Evolutionary conservation across 2,113 vertebrate species (phyloP).

Genomic region (Perca schrenkii): DNA sequence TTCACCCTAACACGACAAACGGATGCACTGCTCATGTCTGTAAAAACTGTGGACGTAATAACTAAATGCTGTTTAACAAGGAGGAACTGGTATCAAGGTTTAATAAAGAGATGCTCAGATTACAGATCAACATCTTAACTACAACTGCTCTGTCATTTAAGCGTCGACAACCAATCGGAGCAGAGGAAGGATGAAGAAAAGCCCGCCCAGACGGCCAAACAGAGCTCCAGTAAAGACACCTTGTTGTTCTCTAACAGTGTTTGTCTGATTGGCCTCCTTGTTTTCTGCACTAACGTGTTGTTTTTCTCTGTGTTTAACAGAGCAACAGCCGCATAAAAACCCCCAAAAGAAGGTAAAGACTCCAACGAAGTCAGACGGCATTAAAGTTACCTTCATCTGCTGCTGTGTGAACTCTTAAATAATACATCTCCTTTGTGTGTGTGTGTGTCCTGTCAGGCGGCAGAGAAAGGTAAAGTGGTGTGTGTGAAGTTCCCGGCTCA

Average conservation of each 20-base stretch:
- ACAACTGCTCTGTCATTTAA: not conserved
- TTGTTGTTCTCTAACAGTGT: not conserved
- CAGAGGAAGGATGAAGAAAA: constrained; percentile 12
- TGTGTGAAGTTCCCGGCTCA: constrained; percentile 75
- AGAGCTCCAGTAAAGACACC: constrained; percentile 28
- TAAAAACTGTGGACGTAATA: not conserved
- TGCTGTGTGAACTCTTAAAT: not conserved
- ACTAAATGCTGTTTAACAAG: no score
- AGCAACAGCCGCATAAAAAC: not conserved
- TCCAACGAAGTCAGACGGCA: rapidly evolving
- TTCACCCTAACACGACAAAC: not conserved
- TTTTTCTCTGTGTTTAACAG: constrained; percentile 26
- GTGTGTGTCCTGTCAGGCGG: not conserved
- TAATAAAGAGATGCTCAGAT: no score
- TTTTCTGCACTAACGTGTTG: not conserved
- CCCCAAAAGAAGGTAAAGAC: constrained; percentile 55
- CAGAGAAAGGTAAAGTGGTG: constrained; percentile 71
- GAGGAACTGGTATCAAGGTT: no score
- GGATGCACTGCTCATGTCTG: no score
- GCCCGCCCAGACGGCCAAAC: not conserved
- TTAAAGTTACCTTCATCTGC: rapidly evolving
- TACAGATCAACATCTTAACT: not conserved
- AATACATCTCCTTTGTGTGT: no score
- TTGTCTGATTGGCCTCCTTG: not conserved
- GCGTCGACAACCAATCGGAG: constrained; percentile 38